Evolutionary conservation across 2,888 invertebrate species (phyloP).

Genomic region (Drosophila anomalata): DNA sequence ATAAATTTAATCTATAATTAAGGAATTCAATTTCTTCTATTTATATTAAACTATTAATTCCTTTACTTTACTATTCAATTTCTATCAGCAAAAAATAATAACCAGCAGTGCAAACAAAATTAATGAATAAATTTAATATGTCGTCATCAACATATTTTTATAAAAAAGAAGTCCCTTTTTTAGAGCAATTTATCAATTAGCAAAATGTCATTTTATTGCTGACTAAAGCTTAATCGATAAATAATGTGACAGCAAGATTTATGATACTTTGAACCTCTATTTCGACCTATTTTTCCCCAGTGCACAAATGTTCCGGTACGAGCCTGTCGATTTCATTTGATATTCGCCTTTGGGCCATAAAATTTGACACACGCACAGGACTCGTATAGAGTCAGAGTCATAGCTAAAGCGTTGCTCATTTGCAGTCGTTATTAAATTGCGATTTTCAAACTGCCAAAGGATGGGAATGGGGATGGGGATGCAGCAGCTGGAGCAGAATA

Average conservation of each 20-base stretch:
- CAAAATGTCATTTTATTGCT: background rate
- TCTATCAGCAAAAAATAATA: too few relatives aligned
- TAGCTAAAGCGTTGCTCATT: conserved; percentile 65
- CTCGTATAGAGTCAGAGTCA: conserved; percentile 20
- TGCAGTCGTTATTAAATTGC: conserved; percentile 77
- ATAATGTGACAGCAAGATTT: background rate
- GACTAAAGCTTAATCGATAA: background rate
- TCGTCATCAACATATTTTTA: background rate
- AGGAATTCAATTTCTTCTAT: too few relatives aligned
- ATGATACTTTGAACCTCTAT: background rate
- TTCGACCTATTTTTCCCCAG: background rate
- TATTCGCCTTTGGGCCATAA: conserved; percentile 73
- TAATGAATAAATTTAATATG: background rate
- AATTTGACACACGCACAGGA: conserved; percentile 69
- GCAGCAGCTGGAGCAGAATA: background rate
- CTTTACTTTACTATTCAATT: too few relatives aligned
- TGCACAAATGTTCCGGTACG: conserved; percentile 10
- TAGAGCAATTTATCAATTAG: background rate
- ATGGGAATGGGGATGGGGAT: conserved; percentile 4
- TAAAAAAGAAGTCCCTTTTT: background rate
- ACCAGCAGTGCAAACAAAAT: background rate
- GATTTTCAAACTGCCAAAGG: conserved; percentile 56
- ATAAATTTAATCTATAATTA: too few relatives aligned
- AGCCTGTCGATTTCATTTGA: conserved; percentile 74
- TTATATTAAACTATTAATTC: too few relatives aligned